A percentile compares a stretch with the other conserved stretches of the same genome.
Evolutionary conservation across 2,797 vertebrate genomes (phyloP).

Genomic region (Zenarchopterus dispar): DNA sequence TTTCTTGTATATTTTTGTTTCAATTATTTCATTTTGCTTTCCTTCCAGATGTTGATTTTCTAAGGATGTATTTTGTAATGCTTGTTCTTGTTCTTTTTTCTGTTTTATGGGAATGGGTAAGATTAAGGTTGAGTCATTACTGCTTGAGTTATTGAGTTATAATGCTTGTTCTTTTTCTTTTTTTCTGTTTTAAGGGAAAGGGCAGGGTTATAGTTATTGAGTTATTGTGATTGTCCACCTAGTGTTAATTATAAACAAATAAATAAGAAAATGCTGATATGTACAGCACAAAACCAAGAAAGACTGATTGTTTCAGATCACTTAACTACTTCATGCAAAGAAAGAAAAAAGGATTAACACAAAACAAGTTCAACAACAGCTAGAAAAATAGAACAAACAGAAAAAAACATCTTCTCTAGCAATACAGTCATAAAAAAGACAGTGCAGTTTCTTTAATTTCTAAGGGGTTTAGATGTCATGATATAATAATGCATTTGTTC

Average conservation of each 20-base stretch:
- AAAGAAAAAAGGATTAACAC: too few species aligned
- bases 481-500: too few species aligned
- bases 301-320: too few species aligned
- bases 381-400: too few species aligned
- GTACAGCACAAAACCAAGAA: not conserved
- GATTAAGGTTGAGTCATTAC: too few species aligned
- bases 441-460: too few species aligned
- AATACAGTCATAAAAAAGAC: too few species aligned
- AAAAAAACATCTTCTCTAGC: too few species aligned
- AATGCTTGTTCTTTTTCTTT: slow-evolving; percentile 83
- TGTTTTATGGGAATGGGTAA: slow-evolving; percentile 68
- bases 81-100: slow-evolving; percentile 74
- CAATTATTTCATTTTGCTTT: slow-evolving; percentile 39
- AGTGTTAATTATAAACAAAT: slow-evolving; percentile 79
- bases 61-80: slow-evolving; percentile 81
- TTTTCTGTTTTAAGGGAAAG: slow-evolving; percentile 71
- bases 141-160: slow-evolving; percentile 65
- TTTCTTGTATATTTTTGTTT: slow-evolving; percentile 61
- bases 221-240: slow-evolving; percentile 80
- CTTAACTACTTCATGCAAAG: too few species aligned
- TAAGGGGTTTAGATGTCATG: too few species aligned
- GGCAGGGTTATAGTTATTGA: slow-evolving; percentile 56
- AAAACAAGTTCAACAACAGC: too few species aligned
- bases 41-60: slow-evolving; percentile 68
- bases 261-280: slow-evolving; percentile 23